Conservation (phyloP, 2,797 vertebrate genomes). For the Crypturellus tataupa region DNA sequence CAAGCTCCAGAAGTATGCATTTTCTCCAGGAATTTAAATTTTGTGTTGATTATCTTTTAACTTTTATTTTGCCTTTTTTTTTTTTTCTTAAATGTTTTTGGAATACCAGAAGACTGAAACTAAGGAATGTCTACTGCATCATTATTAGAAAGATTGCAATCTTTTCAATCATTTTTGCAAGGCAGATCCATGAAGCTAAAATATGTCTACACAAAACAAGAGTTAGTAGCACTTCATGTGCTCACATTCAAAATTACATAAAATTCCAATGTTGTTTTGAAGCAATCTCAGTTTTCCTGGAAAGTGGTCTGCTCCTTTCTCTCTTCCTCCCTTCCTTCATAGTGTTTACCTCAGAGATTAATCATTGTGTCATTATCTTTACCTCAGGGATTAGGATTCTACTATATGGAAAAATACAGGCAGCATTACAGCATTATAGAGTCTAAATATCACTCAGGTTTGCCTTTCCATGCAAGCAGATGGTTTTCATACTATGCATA, state of each 20-base stretch:
- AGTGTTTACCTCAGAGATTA: too few relatives aligned
- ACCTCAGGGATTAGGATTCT: not conserved
- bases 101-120: not conserved
- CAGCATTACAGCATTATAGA: not conserved
- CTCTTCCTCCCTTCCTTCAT: too few relatives aligned
- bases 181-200: not conserved
- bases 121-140: not conserved
- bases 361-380: not conserved
- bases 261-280: not conserved
- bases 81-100: not conserved
- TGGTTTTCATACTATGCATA: not conserved
- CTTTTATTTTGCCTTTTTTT: not conserved
- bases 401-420: not conserved
- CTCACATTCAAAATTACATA: not conserved
- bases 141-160: not conserved
- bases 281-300: not conserved
- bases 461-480: not conserved
- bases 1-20: not conserved
- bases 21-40: not conserved
- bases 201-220: not conserved
- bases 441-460: not conserved
- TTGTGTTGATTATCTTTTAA: not conserved
- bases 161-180: not conserved
- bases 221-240: not conserved
- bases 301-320: too few relatives aligned